Conservation (phyloP, 2,888 invertebrate species). For the Drosophila birchii region DNA sequence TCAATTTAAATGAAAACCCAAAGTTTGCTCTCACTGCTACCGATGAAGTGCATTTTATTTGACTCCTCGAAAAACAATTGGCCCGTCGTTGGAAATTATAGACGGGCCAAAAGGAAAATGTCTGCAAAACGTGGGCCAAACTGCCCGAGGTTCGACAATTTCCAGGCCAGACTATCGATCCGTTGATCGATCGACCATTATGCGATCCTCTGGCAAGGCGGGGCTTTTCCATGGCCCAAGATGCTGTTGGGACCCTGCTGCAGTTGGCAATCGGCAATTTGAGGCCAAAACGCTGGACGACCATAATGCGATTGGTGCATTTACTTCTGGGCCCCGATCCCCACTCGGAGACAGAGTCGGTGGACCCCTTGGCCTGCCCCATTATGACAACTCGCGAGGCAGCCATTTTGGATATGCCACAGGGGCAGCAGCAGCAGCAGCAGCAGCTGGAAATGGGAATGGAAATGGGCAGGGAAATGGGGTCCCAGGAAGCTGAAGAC, state of each 20-base stretch:
- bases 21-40: background rate
- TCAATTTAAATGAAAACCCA: background rate
- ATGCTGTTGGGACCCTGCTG: slow-evolving; percentile 42
- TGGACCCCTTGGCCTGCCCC: background rate
- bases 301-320: slow-evolving; percentile 80
- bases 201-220: slow-evolving; percentile 23
- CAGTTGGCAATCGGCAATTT: slow-evolving; percentile 63
- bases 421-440: slow-evolving; percentile 25
- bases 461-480: slow-evolving; percentile 8
- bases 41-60: slow-evolving; percentile 73
- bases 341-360: background rate
- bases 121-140: slow-evolving; percentile 77
- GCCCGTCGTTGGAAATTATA: slow-evolving; percentile 62
- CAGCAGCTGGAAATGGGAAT: slow-evolving; percentile 22
- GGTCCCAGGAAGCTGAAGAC: slow-evolving; percentile 12
- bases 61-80: slow-evolving; percentile 42
- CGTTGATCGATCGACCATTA: slow-evolving; percentile 61
- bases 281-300: slow-evolving; percentile 69
- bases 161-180: slow-evolving; percentile 19
- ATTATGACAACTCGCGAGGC: slow-evolving; percentile 41
- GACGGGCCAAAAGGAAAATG: slow-evolving; percentile 66
- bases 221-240: background rate
- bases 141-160: slow-evolving; percentile 43
- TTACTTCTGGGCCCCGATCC: slow-evolving; percentile 60
- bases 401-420: slow-evolving; percentile 67